Base-by-base conservation (phyloP, 2,113 vertebrate species). In the Fregata magnificens region DNA sequence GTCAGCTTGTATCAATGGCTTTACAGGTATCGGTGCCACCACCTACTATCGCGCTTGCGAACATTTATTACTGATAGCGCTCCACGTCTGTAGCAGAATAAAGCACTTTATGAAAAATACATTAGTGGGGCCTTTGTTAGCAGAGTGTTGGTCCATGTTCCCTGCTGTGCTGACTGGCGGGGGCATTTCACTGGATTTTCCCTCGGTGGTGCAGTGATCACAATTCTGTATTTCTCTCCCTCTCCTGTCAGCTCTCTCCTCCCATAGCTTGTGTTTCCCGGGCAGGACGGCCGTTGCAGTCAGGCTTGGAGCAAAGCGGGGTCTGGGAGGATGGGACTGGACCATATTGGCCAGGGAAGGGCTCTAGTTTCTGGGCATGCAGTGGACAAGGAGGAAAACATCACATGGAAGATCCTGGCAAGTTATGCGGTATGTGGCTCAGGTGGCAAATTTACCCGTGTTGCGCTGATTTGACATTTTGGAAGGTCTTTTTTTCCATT, bases 401-500 rank as follows among this genome's bases (percentile, higher is more conserved):
- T 47, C n/a, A 28, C 1, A 0, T 24, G 7, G 22, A 16, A 63
- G 5, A 9, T 24, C 70, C 24, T 28, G 3, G 42, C 22, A 31
- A 21, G 40, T 40, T 21, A 5, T 15, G 34, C 22, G 24, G 12
- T 42, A 9, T 0, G 3, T 45, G 78, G 8, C 42, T 69, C 38
- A 50, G 36, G 47, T 32, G 49, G 28, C 28, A 72, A 4, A 67
- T 44, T 45, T 32, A 11, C 7, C 12, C 10, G 1, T 22, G 16
- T 1, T 71, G 21, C 34, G 44, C 50, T 53, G 56, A 28, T 1
- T 32, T 4, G 2, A 7, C 9, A 2, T 66, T 45, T 58, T 26
- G 42, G 24, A 74, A 32, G 6, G 16, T 8, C 1, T 25, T 26
- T 70, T 49, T 5, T 12, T 10, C 6, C 10, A 0, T 9, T 25